Base-by-base conservation (phyloP, 2,113 vertebrate genomes). In the Falco punctatus region DNA sequence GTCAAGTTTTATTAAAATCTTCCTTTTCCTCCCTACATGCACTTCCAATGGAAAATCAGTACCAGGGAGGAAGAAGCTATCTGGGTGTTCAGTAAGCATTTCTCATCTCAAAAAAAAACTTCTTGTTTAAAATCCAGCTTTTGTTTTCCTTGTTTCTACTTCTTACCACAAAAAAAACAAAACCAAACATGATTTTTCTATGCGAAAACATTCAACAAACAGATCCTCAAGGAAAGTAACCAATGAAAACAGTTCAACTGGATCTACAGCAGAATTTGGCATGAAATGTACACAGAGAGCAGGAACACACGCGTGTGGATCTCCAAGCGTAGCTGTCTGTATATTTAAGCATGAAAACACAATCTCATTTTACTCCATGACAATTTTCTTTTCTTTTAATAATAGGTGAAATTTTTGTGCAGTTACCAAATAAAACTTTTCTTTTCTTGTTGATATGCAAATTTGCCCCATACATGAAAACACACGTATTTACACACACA, bases 1-100 rank as follows among this genome's bases (percentile, higher is more conserved):
- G 59, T 48, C 30, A 44, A 32, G 26, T 69, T 90, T 75, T 58
- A 15, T 77, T 88, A 52, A 81, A 89, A 82, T 48, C 58, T 87
- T 86, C 57, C 55, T n/a, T 84, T 69, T 88, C 59, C 32, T 83
- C 57, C 24, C 24, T 33, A 65, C 28, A 3, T 17, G 27, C 2
- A 2, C 51, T 89, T 81, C 62, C 89, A 92, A 66, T 51, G 42
- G 55, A 96, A 91, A 94, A 94, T 91, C 74, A 82, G 46, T 77
- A 85, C 5, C 11, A 69, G 22, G 28, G 26, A 70, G 21, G 52
- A 77, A 67, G 32, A 92, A 80, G 58, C 7, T 73, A 38, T 42
- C n/a, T 42, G 52, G 10, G 24, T 32, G 19, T 33, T 85, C 65
- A 78, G 44, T 11, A 71, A 86, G 55, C 23, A 51, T 42, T 84